Evolutionary conservation across 1,140 invertebrate genomes (phyloP).

Genomic region (Drosophila navojoa): DNA sequence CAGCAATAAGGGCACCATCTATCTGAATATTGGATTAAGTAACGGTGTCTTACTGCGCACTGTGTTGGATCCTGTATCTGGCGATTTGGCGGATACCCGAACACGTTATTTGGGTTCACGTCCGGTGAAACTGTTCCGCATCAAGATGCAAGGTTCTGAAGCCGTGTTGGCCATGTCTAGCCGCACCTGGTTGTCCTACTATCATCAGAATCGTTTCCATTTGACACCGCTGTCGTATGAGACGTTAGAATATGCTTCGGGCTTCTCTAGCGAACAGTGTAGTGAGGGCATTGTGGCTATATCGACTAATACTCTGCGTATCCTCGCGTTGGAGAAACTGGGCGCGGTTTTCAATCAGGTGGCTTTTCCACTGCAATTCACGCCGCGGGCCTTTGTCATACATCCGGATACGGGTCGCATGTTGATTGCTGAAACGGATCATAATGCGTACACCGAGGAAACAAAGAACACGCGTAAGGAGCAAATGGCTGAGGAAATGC

Average conservation of each 20-base stretch:
- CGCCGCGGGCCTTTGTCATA: conserved; percentile 97
- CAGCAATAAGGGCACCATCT: conserved; percentile 89
- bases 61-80: conserved; percentile 97
- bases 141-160: conserved; percentile 97
- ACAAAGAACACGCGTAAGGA: conserved; percentile 94
- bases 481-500: conserved; percentile 96
- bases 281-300: conserved; percentile 99
- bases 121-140: conserved; percentile 98
- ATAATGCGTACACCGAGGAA: conserved; percentile 99
- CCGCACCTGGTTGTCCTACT: conserved; percentile 98
- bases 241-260: conserved; percentile 98
- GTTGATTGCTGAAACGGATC: conserved; percentile 97
- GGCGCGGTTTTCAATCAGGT: conserved; percentile 99
- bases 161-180: conserved; percentile 99
- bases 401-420: conserved; percentile 97
- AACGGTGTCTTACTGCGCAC: conserved; percentile 98
- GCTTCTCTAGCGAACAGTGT: conserved; percentile 95
- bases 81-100: conserved; percentile 98
- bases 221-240: conserved; percentile 98
- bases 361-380: conserved; percentile 96
- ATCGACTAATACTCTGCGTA: conserved; percentile 98
- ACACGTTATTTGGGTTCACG: conserved; percentile 97
- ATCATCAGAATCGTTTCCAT: conserved; percentile 98
- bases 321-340: conserved; percentile 98
- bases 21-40: conserved; percentile 98